Conservation (phyloP, 2,113 vertebrate genomes). For the Odontophorus gujanensis region DNA sequence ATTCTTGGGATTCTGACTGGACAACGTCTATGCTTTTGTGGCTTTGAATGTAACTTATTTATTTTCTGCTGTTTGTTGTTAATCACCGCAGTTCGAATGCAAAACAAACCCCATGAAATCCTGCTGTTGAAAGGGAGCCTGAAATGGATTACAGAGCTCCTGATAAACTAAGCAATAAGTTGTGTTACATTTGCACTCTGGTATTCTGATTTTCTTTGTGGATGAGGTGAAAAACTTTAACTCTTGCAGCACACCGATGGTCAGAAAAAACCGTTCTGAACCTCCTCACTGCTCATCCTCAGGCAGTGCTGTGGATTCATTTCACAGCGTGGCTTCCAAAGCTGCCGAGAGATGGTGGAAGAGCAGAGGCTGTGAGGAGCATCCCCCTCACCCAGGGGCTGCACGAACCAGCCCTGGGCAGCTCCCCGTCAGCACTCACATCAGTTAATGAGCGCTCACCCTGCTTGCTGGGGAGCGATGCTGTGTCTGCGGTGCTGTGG, state of each 20-base stretch:
- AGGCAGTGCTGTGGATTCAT: neutral
- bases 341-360: neutral
- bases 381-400: neutral
- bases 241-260: neutral
- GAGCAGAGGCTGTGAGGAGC: neutral
- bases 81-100: neutral
- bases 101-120: neutral
- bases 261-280: neutral
- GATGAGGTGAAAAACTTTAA: neutral
- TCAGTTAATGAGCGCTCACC: neutral
- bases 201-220: constrained; percentile 8
- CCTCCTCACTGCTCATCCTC: neutral
- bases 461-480: neutral
- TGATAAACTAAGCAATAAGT: neutral
- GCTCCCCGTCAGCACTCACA: fast-evolving
- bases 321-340: neutral
- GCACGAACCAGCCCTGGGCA: neutral
- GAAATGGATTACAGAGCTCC: constrained; percentile 16
- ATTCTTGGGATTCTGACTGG: constrained; percentile 42
- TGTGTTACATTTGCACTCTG: neutral
- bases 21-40: constrained; percentile 47
- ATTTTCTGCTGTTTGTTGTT: constrained; percentile 53
- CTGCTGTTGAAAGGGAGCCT: constrained; percentile 5
- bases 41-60: constrained; percentile 51
- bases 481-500: fast-evolving